Base-by-base conservation (phyloP, 2,888 invertebrate genomes). In the Folsomia candida region DNA sequence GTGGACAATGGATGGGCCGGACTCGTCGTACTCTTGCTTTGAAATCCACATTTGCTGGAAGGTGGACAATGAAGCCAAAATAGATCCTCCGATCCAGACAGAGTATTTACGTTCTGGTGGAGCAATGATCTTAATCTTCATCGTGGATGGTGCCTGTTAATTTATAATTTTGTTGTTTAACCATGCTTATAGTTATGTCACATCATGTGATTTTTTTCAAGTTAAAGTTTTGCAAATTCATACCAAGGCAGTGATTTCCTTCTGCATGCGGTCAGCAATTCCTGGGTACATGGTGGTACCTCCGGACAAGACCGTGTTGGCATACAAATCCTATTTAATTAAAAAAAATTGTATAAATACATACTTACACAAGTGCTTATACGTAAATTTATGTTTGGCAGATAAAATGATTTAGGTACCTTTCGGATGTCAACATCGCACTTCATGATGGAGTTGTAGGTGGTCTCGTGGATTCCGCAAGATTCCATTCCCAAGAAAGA, bases 381-480 rank as follows among this genome's bases (percentile, higher is more conserved):
- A n/a, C n/a, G n/a, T n/a, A 9, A 11, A 20, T n/a, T n/a, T 26
- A 20, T 24, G 24, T 26, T 63, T 25, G n/a, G n/a, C n/a, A n/a
- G n/a, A n/a, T n/a, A n/a, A n/a, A n/a, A n/a, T n/a, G n/a, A n/a
- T n/a, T n/a, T n/a, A n/a, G n/a, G n/a, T n/a, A 75, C 80, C 75
- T 74, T 78, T 28, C 80, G 70, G 47, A 79, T 67, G 68, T 80
- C 80, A 51, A 80, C 51, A 66, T 79, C 79, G 63, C 79, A 79
- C 74, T 80, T 80, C 58, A 67, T 75, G 28, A 80, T 72, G 14
- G 79, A 78, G 63, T 72, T 75, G 72, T 72, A 76, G 37, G 91
- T 91, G 81, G 92, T 92, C 84, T 93, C 79, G 51, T 79, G 78
- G 9, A 80, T 64, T 29, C 81, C 81, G 4, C 69, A 65, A 11